These are phyloP conservation scores for Geophilus truncorum DNA, from an alignment of 2,888 invertebrate genomes.

Conservation along the genomic window DNA sequence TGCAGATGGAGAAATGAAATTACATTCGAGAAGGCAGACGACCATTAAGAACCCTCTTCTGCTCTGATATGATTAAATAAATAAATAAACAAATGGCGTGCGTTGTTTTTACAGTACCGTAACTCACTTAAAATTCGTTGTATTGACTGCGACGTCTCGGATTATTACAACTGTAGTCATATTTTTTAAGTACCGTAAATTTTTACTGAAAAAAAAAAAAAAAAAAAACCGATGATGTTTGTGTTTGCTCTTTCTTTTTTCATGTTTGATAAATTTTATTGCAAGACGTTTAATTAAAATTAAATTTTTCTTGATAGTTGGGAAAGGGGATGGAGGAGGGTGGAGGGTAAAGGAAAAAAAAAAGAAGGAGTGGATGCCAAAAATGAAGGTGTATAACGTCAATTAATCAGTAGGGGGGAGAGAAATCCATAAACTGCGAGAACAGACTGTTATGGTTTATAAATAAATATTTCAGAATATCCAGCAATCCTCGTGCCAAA, in stretches of 20 bases:
- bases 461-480: not conserved
- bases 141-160: too few relatives aligned
- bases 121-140: too few relatives aligned
- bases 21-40: not conserved
- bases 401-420: not conserved
- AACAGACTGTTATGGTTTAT: too few relatives aligned
- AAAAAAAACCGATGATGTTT: not conserved
- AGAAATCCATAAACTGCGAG: not conserved
- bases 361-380: not conserved
- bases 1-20: not conserved
- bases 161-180: not conserved
- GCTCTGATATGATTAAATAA: not conserved
- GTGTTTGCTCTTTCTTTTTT: not conserved
- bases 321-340: too few relatives aligned
- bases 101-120: not conserved
- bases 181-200: not conserved
- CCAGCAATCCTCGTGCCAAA: not conserved
- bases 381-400: not conserved
- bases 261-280: not conserved
- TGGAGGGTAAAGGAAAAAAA: too few relatives aligned
- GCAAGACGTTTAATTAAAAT: conserved; percentile 11
- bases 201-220: not conserved
- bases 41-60: not conserved
- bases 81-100: not conserved
- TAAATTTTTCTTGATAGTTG: not conserved